Evolutionary conservation across 2,888 invertebrate genomes (phyloP).

Genomic region (Lepidonotus clava): DNA sequence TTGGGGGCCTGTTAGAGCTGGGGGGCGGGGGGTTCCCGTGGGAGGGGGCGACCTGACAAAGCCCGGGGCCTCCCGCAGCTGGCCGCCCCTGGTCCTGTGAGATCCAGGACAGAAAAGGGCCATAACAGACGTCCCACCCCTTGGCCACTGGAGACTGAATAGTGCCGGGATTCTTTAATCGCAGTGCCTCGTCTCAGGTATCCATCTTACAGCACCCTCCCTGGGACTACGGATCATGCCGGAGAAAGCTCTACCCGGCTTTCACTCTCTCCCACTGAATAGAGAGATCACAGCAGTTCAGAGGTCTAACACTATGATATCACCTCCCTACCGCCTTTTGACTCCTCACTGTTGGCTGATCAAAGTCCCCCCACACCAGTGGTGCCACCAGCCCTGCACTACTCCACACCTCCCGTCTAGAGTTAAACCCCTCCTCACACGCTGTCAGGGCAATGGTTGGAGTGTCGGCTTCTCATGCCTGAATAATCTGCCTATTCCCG

Average conservation of each 20-base stretch:
- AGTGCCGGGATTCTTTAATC: too few relatives aligned
- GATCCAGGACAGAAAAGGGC: not conserved
- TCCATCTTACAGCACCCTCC: too few relatives aligned
- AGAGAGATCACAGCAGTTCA: too few relatives aligned
- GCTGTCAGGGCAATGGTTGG: not conserved
- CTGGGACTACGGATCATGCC: too few relatives aligned
- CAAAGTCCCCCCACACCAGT: not conserved
- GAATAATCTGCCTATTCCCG: not conserved
- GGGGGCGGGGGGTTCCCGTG: not conserved
- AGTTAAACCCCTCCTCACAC: not conserved
- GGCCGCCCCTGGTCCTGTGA: not conserved
- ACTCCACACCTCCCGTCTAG: not conserved
- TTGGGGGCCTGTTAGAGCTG: constrained; percentile 32
- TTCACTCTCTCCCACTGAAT: too few relatives aligned
- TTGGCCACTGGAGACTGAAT: too few relatives aligned
- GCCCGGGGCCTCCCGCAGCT: constrained; percentile 12
- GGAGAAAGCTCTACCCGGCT: too few relatives aligned
- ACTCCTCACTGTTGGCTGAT: constrained; percentile 26
- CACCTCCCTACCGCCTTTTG: not conserved
- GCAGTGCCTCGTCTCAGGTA: too few relatives aligned
- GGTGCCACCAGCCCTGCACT: not conserved
- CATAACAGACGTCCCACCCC: constrained; percentile 9
- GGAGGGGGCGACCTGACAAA: not conserved
- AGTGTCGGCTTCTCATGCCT: not conserved
- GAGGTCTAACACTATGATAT: not conserved